phyloP scores from a whole-genome alignment of 1,140 invertebrate genomes.

The Micrasema minimum region DNA sequence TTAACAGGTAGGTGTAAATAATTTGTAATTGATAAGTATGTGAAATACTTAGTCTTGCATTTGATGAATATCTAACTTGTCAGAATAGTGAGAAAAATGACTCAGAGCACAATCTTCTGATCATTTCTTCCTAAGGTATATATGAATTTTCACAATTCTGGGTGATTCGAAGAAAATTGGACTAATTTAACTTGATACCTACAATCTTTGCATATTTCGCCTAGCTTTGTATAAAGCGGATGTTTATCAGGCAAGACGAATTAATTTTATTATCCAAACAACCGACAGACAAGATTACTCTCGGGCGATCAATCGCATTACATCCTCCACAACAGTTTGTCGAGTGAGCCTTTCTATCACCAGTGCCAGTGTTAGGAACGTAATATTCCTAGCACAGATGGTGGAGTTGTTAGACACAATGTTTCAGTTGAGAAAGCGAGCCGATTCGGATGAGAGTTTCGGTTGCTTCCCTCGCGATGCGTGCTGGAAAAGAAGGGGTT shows the following conservation, averaged over 20 bases:
- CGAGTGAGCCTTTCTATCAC: too few relatives aligned
- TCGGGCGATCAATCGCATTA: too few relatives aligned
- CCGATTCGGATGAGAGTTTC: slow-evolving; percentile 27
- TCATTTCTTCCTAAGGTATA: background rate
- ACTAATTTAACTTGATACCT: background rate
- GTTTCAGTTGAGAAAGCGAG: background rate
- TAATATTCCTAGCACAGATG: too few relatives aligned
- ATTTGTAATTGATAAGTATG: slow-evolving; percentile 15
- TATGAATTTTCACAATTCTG: slow-evolving; percentile 4
- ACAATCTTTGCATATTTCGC: slow-evolving; percentile 8
- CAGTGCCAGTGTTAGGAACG: too few relatives aligned
- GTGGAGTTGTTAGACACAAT: slow-evolving; percentile 5
- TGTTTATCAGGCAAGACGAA: slow-evolving; percentile 3
- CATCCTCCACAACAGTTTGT: too few relatives aligned
- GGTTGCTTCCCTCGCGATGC: too few relatives aligned
- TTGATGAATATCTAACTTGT: slow-evolving; percentile 7
- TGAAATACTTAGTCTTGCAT: slow-evolving; percentile 19
- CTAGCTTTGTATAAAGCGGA: slow-evolving; percentile 33
- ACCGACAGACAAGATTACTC: background rate
- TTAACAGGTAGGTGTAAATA: slow-evolving; percentile 1
- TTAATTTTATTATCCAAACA: background rate
- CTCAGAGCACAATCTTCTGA: background rate
- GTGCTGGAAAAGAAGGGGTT: too few relatives aligned
- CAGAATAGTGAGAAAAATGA: background rate
- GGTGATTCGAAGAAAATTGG: background rate